These are phyloP conservation scores for Metalampra italica DNA, from an alignment of 2,888 invertebrate species.

Conservation along the genomic window DNA sequence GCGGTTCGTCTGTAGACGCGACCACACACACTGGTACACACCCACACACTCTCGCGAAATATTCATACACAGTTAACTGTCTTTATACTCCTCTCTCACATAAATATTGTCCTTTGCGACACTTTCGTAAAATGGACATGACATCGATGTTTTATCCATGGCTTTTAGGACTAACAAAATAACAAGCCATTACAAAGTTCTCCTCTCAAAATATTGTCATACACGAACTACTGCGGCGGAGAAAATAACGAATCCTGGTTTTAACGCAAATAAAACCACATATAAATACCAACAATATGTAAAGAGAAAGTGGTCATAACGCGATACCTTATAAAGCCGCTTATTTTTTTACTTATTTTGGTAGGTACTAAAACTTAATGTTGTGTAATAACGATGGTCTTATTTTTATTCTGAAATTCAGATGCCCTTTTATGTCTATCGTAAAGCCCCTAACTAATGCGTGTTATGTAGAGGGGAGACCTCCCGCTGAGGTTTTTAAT, in stretches of 20 bases:
- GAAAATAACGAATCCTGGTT: constrained; percentile 2
- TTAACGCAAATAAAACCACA: constrained; percentile 25
- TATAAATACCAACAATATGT: constrained; percentile 26
- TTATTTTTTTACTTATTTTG: constrained; percentile 7
- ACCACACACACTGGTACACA: background rate
- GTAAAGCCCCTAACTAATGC: no score
- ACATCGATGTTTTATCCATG: constrained; percentile 8
- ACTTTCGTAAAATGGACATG: constrained; percentile 9
- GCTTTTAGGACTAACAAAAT: constrained; percentile 9
- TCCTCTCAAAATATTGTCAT: constrained; percentile 4
- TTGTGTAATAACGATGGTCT: constrained; percentile 13
- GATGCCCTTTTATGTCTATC: no score
- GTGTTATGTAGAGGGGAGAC: no score
- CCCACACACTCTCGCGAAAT: background rate
- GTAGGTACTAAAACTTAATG: constrained; percentile 15
- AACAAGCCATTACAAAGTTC: constrained; percentile 7
- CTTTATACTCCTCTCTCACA: background rate
- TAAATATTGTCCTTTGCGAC: constrained; percentile 9
- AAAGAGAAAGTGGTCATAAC: constrained; percentile 22
- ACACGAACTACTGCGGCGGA: background rate
- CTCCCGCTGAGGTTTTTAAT: no score
- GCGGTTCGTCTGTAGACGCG: constrained; percentile 20
- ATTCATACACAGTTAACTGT: background rate
- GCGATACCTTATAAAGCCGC: constrained; percentile 16
- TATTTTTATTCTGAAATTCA: no score